Conservation (phyloP, 2,888 invertebrate species). For the Auanema freiburgensis region DNA sequence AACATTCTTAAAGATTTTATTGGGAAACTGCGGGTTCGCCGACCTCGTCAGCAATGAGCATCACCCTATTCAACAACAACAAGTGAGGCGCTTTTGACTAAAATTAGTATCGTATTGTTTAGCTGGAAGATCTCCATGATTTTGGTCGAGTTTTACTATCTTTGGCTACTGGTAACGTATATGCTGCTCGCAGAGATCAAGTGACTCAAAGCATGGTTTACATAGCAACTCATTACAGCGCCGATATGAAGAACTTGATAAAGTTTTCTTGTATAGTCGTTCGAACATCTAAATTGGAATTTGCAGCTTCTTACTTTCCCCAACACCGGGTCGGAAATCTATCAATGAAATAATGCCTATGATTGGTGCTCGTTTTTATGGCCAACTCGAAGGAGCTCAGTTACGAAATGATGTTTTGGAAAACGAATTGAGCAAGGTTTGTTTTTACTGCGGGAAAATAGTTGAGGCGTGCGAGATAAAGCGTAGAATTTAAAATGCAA, state of each 20-base stretch:
- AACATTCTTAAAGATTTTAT: slow-evolving; percentile 20
- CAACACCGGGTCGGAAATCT: slow-evolving; percentile 70
- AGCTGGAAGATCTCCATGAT: slow-evolving; percentile 88
- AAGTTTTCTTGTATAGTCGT: slow-evolving; percentile 71
- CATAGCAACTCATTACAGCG: slow-evolving; percentile 85
- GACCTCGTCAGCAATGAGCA: slow-evolving; percentile 35
- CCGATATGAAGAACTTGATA: slow-evolving; percentile 90
- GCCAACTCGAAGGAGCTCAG: slow-evolving; percentile 70
- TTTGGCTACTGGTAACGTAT: slow-evolving; percentile 86
- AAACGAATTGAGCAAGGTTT: slow-evolving; percentile 79
- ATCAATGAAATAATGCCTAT: slow-evolving; percentile 98
- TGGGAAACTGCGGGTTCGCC: slow-evolving; percentile 35
- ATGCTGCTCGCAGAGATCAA: slow-evolving; percentile 73
- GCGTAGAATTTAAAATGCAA: slow-evolving; percentile 2
- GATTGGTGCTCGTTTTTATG: slow-evolving; percentile 94
- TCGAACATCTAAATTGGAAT: slow-evolving; percentile 10
- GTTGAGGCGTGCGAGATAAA: background rate
- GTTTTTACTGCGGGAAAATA: background rate
- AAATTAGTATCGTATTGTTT: too few species aligned
- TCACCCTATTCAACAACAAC: slow-evolving; percentile 25
- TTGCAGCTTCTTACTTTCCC: slow-evolving; percentile 71
- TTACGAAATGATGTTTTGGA: slow-evolving; percentile 82
- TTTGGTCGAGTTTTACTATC: slow-evolving; percentile 88
- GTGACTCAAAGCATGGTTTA: slow-evolving; percentile 73
- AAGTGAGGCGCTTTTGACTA: too few species aligned